Evolutionary conservation across 2,888 invertebrate genomes (phyloP).

Genomic region (Dichetophora obliterata): DNA sequence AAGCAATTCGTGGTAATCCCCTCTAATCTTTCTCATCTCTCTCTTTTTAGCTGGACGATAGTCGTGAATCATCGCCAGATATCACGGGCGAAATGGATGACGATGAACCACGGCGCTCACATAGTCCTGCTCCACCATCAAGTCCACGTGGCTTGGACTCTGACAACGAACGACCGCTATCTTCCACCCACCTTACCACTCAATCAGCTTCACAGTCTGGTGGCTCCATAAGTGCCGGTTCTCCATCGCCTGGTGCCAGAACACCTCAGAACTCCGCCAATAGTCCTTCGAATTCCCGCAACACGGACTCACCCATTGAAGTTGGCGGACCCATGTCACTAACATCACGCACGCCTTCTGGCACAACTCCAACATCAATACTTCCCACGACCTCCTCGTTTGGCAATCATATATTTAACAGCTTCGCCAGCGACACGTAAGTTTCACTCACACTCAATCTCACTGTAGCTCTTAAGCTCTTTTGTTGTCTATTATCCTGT

Average conservation of each 20-base stretch:
- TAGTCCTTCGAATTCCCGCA: conserved; percentile 74
- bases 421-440: conserved; percentile 73
- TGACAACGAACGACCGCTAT: conserved; percentile 68
- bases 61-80: conserved; percentile 70
- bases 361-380: conserved; percentile 58
- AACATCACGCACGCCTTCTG: conserved; percentile 58
- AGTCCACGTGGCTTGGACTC: conserved; percentile 66
- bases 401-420: conserved; percentile 78
- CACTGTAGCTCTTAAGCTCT: not conserved
- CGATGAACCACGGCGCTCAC: conserved; percentile 63
- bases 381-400: conserved; percentile 73
- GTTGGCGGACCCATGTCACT: conserved; percentile 70
- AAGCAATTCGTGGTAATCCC: not conserved
- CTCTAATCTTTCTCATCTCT: not conserved
- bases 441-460: conserved; percentile 50
- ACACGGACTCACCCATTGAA: conserved; percentile 74
- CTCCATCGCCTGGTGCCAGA: conserved; percentile 68
- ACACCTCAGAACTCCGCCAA: conserved; percentile 66
- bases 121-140: conserved; percentile 63
- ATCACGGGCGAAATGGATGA: conserved; percentile 70
- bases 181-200: conserved; percentile 66
- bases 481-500: conserved; percentile 42
- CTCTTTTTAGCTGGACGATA: conserved; percentile 64
- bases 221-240: conserved; percentile 71
- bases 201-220: conserved; percentile 70